A percentile compares a stretch with the other conserved stretches of the same genome.
These are phyloP conservation scores for Caiman crocodilus DNA, from an alignment of 2,797 vertebrate species.

Conservation along the genomic window DNA sequence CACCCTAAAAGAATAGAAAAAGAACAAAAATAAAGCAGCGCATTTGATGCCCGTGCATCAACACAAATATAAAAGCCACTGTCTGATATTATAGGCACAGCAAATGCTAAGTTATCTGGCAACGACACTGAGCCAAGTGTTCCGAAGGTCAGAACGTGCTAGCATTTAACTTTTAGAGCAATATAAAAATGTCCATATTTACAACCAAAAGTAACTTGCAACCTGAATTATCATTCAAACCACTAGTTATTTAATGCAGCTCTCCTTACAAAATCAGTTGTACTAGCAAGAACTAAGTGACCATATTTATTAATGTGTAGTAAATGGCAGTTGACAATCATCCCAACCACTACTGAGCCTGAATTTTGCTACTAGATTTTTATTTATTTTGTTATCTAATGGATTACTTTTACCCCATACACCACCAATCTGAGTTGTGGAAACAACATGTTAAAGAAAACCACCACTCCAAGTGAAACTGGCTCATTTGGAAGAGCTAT, in stretches of 20 bases:
- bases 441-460: neutral
- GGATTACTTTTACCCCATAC: neutral
- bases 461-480: neutral
- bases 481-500: neutral
- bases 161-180: neutral
- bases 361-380: neutral
- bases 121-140: neutral
- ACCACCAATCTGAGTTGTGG: neutral
- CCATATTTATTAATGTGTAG: accelerated
- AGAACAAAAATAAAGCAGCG: neutral
- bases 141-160: neutral
- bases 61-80: slow-evolving; percentile 6
- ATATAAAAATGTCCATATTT: neutral
- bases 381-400: neutral
- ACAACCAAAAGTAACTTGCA: no score
- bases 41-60: neutral
- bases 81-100: neutral
- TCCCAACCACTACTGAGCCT: neutral
- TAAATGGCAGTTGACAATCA: neutral
- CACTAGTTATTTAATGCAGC: neutral
- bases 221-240: no score
- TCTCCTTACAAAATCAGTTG: neutral
- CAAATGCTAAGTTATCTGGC: neutral
- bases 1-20: neutral
- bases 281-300: neutral